Evolutionary conservation across 2,888 invertebrate species (phyloP).

Genomic region (Noctua comes): DNA sequence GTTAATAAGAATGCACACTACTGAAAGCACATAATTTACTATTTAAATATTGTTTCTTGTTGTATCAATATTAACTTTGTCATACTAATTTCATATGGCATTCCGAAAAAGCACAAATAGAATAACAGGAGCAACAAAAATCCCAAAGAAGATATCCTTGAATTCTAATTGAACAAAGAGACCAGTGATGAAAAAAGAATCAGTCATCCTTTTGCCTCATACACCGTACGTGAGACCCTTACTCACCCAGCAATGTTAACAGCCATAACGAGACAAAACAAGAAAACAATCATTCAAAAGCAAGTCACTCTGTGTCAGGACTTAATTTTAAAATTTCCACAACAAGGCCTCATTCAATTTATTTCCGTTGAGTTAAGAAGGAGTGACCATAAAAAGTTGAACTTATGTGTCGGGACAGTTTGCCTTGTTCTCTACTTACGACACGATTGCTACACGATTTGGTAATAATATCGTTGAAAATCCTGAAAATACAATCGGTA

Average conservation of each 20-base stretch:
- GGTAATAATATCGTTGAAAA: background rate
- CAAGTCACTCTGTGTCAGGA: slow-evolving; percentile 52
- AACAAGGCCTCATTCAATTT: slow-evolving; percentile 54
- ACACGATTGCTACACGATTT: slow-evolving; percentile 59
- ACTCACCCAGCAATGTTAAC: slow-evolving; percentile 45
- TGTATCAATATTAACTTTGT: background rate
- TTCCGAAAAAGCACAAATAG: background rate
- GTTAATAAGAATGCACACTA: background rate
- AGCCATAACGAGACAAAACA: slow-evolving; percentile 35
- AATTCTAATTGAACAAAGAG: background rate
- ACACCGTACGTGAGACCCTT: background rate
- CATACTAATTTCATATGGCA: background rate
- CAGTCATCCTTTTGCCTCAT: background rate
- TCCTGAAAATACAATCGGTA: background rate
- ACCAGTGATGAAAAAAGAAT: background rate
- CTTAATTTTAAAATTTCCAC: slow-evolving; percentile 59
- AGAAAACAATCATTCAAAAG: slow-evolving; percentile 37
- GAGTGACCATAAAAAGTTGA: slow-evolving; percentile 59
- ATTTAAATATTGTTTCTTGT: background rate
- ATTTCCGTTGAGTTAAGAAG: slow-evolving; percentile 61
- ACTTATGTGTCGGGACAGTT: slow-evolving; percentile 46
- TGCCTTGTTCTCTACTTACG: slow-evolving; percentile 45
- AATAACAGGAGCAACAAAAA: background rate
- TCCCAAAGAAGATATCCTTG: accelerated
- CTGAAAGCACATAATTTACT: background rate